These are phyloP conservation scores for Phylloscopus collybita DNA, from an alignment of 2,797 vertebrate genomes.

Conservation along the genomic window DNA sequence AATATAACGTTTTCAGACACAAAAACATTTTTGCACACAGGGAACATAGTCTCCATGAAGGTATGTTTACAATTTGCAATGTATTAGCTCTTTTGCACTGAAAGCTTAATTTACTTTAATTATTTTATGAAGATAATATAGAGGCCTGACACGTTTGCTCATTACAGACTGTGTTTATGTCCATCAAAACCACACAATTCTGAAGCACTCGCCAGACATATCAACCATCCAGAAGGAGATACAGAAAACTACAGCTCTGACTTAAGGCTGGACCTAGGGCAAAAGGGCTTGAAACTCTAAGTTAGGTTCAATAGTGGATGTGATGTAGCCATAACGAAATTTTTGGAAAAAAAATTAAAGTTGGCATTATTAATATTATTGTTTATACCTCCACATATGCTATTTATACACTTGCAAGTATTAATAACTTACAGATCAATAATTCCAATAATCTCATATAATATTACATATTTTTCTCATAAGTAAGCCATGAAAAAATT, in stretches of 20 bases:
- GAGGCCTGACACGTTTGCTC: neutral
- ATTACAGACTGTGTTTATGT: neutral
- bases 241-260: neutral
- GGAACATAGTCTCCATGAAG: neutral
- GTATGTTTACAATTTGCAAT: neutral
- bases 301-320: neutral
- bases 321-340: neutral
- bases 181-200: neutral
- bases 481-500: neutral
- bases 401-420: neutral
- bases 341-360: accelerated
- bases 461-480: neutral
- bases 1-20: neutral
- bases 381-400: neutral
- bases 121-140: neutral
- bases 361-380: neutral
- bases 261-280: neutral
- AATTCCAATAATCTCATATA: neutral
- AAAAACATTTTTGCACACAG: neutral
- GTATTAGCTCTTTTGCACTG: neutral
- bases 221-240: neutral
- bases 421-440: neutral
- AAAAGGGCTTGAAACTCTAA: neutral
- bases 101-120: neutral
- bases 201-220: neutral